Conservation (phyloP, 2,113 vertebrate species). For the Tringa solitaria region DNA sequence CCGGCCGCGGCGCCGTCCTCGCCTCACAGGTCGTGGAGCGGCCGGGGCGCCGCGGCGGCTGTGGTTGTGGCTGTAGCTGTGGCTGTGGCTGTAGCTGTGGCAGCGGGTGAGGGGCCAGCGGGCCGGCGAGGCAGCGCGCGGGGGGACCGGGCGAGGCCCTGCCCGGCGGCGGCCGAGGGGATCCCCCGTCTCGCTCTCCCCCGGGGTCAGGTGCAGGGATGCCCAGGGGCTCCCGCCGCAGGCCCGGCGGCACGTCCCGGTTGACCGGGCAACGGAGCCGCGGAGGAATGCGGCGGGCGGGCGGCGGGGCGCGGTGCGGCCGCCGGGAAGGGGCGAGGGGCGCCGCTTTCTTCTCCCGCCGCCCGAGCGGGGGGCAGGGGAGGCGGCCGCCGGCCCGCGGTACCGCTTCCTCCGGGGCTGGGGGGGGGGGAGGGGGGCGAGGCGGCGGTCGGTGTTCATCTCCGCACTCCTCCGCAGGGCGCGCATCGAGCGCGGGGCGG, state of each 20-base stretch:
- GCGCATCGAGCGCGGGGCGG: background rate
- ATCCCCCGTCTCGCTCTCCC: background rate
- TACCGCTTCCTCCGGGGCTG: background rate
- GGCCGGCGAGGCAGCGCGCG: too few relatives aligned
- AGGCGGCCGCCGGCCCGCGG: background rate
- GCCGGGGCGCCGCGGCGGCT: background rate
- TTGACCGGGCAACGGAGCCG: background rate
- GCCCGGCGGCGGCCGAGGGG: background rate
- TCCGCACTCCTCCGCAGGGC: background rate
- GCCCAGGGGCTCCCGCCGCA: background rate
- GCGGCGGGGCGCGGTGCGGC: background rate
- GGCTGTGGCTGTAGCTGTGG: background rate
- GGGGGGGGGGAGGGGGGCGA: background rate
- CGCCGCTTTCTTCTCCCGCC: background rate
- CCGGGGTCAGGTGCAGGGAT: background rate
- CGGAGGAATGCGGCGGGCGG: background rate
- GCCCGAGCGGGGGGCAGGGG: background rate
- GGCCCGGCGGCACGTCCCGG: background rate
- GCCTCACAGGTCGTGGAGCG: background rate
- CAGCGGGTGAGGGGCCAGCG: background rate
- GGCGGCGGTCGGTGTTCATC: conserved; percentile 24
- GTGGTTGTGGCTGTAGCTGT: too few relatives aligned
- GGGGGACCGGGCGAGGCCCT: background rate
- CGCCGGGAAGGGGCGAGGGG: background rate
- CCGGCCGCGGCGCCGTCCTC: too few relatives aligned